phyloP scores from a whole-genome alignment of 2,888 invertebrate species.

The Drosophila buzzatii region DNA sequence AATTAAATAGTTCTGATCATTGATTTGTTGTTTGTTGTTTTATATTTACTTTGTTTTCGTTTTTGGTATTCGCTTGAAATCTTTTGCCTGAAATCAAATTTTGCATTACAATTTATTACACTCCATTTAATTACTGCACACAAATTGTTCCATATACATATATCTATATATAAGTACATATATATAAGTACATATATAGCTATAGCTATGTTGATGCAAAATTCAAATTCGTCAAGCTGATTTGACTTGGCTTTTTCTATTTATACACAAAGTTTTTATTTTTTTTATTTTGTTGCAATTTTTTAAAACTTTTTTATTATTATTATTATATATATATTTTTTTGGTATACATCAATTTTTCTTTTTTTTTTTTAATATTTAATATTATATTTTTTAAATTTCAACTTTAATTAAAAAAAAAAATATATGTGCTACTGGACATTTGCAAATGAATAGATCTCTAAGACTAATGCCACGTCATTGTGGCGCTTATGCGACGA shows the following conservation, averaged over 20 bases:
- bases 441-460: conserved; percentile 44
- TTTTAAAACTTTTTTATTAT: conserved; percentile 15
- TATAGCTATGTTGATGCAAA: conserved; percentile 32
- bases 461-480: conserved; percentile 43
- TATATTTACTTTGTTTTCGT: conserved; percentile 10
- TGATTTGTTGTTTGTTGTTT: not conserved
- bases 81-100: conserved; percentile 48
- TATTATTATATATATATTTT: conserved; percentile 18
- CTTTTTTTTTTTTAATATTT: conserved; percentile 15
- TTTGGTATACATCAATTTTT: conserved; percentile 69
- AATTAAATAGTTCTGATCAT: conserved; percentile 59
- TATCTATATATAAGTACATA: conserved; percentile 10
- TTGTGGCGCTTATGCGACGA: conserved; percentile 29
- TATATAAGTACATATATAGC: conserved; percentile 11
- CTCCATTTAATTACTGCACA: conserved; percentile 40
- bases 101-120: conserved; percentile 57
- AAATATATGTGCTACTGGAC: conserved; percentile 51
- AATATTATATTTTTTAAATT: conserved; percentile 35
- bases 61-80: conserved; percentile 27
- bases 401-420: conserved; percentile 33
- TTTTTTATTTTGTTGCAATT: conserved; percentile 7
- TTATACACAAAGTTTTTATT: conserved; percentile 48
- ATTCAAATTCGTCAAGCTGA: conserved; percentile 46
- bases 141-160: conserved; percentile 17
- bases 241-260: conserved; percentile 33